Conservation (phyloP, 2,888 invertebrate species). For the Orthosia gracilis region DNA sequence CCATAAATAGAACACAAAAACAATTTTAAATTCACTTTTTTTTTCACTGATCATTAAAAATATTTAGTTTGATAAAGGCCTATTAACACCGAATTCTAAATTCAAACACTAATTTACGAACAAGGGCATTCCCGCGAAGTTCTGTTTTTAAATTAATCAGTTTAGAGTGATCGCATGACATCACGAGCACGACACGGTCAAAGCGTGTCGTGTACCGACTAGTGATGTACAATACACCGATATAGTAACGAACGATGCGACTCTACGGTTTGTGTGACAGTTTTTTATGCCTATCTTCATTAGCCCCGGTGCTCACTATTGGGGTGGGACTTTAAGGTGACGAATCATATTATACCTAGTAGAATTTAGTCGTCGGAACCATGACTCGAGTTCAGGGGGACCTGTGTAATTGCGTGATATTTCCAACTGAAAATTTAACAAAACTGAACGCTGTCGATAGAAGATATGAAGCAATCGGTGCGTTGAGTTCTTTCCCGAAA, state of each 20-base stretch:
- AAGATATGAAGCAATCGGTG: too few species aligned
- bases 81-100: conserved; percentile 4
- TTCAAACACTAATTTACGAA: not conserved
- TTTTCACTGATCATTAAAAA: conserved; percentile 22
- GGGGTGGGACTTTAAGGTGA: not conserved
- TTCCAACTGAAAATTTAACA: too few species aligned
- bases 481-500: too few species aligned
- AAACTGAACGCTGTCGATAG: too few species aligned
- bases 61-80: not conserved
- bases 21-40: not conserved
- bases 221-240: conserved; percentile 22
- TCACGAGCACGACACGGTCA: not conserved
- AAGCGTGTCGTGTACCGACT: conserved; percentile 28
- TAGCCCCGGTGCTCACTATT: not conserved
- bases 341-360: not conserved
- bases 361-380: not conserved
- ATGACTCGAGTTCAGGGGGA: not conserved
- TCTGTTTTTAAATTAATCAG: conserved; percentile 18
- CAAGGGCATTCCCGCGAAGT: conserved; percentile 3
- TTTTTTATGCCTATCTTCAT: not conserved
- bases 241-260: not conserved
- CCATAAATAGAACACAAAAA: conserved; percentile 5
- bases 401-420: too few species aligned
- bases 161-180: not conserved
- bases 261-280: not conserved